Percentiles rank a stretch among this genome's conserved stretches.
Evolutionary conservation across 2,888 invertebrate genomes (phyloP).

Genomic region (Chrysotoxum bicinctum): DNA sequence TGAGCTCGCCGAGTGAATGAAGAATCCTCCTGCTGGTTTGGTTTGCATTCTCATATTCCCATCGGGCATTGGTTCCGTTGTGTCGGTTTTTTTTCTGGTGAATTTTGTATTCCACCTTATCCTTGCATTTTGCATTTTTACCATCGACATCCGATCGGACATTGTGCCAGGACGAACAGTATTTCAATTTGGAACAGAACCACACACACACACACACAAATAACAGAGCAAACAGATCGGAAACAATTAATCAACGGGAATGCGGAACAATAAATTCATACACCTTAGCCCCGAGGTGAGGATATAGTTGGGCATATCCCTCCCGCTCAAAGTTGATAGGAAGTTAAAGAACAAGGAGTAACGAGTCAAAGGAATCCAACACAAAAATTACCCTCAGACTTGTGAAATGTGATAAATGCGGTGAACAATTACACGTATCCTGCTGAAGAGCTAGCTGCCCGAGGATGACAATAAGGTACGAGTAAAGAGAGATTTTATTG

Average conservation of each 20-base stretch:
- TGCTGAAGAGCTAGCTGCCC: slow-evolving; percentile 17
- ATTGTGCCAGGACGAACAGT: slow-evolving; percentile 66
- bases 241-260: slow-evolving; percentile 69
- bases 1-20: not conserved
- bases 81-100: slow-evolving; percentile 3
- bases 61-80: slow-evolving; percentile 49
- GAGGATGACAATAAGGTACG: slow-evolving; percentile 51
- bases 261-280: slow-evolving; percentile 69
- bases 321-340: not conserved
- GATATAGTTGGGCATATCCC: not conserved
- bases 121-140: slow-evolving; percentile 40
- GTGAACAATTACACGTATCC: slow-evolving; percentile 67
- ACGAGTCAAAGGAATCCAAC: slow-evolving; percentile 2
- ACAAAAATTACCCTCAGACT: slow-evolving; percentile 40
- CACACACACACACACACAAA: not conserved
- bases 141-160: slow-evolving; percentile 67
- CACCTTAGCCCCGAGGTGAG: slow-evolving; percentile 44
- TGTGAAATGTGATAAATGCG: slow-evolving; percentile 70
- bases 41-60: slow-evolving; percentile 53
- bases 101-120: slow-evolving; percentile 21
- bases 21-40: slow-evolving; percentile 50
- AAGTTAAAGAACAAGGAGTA: slow-evolving; percentile 33
- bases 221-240: slow-evolving; percentile 48
- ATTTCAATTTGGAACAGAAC: slow-evolving; percentile 59
- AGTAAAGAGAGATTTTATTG: slow-evolving; percentile 72